These are phyloP conservation scores for Torymus aiolomorphi DNA, from an alignment of 2,888 invertebrate genomes.

Conservation along the genomic window DNA sequence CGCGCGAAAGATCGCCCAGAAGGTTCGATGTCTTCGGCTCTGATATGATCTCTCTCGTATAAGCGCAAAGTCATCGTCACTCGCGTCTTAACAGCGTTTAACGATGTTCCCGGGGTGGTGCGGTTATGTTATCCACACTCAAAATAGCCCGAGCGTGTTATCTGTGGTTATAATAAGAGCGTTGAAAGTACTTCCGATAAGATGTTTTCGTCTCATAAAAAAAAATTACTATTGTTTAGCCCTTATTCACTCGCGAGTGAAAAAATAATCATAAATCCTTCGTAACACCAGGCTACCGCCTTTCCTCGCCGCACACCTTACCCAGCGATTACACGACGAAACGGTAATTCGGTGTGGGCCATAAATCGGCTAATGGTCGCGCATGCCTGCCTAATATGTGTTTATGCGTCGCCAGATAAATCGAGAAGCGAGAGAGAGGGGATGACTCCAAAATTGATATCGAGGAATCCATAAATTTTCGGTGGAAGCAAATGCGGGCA, in stretches of 20 bases:
- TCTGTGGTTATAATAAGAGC: no score
- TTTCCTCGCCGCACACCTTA: background rate
- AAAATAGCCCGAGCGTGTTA: no score
- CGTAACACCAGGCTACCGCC: background rate
- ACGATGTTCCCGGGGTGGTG: no score
- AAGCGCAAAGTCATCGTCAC: background rate
- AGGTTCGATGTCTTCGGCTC: slow-evolving; percentile 26
- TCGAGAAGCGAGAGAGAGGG: slow-evolving; percentile 57
- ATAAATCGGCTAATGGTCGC: background rate
- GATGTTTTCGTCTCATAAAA: no score
- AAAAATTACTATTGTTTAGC: no score
- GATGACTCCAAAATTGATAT: background rate
- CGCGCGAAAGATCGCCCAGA: background rate
- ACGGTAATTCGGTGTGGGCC: background rate
- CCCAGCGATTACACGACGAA: slow-evolving; percentile 20
- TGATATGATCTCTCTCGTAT: slow-evolving; percentile 35
- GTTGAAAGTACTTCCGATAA: no score
- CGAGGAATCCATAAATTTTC: no score
- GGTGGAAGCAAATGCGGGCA: no score
- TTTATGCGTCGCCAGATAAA: slow-evolving; percentile 72
- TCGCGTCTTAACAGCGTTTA: no score
- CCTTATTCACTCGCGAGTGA: no score
- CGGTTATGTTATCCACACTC: no score
- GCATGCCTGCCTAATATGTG: slow-evolving; percentile 66
- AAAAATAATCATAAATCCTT: no score